phyloP scores from a whole-genome alignment of 2,888 invertebrate species.

The Actias luna region DNA sequence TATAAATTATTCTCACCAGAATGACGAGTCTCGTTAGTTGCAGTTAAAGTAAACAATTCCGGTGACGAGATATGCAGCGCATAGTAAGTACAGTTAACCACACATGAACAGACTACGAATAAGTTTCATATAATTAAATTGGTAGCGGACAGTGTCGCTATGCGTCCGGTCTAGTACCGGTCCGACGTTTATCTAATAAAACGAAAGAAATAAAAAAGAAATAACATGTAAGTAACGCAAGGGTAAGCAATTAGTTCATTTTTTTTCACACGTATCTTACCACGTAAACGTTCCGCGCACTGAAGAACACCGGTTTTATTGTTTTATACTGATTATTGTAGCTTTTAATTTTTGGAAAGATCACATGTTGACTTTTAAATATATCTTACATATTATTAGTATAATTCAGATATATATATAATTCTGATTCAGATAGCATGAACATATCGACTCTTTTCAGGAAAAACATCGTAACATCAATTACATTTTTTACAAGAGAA shows the following conservation, averaged over 20 bases:
- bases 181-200: conserved; percentile 25
- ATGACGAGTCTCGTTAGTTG: not conserved
- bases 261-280: conserved; percentile 24
- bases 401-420: too few relatives aligned
- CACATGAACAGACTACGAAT: not conserved
- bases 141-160: conserved; percentile 11
- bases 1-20: not conserved
- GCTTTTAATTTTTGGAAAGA: not conserved
- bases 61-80: conserved; percentile 8
- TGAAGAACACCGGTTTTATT: conserved; percentile 10
- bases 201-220: conserved; percentile 41
- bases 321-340: conserved; percentile 4
- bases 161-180: conserved; percentile 28
- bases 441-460: too few relatives aligned
- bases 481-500: too few relatives aligned
- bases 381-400: too few relatives aligned
- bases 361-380: not conserved
- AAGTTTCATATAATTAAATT: not conserved
- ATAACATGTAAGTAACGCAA: conserved; percentile 21
- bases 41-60: not conserved
- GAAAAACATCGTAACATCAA: too few relatives aligned
- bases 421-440: too few relatives aligned
- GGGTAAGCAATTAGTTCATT: conserved; percentile 36
- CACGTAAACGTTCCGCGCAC: conserved; percentile 12
- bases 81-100: conserved; percentile 4